phyloP scores from a whole-genome alignment of 2,888 invertebrate species.

The Leptopterna dolabrata region DNA sequence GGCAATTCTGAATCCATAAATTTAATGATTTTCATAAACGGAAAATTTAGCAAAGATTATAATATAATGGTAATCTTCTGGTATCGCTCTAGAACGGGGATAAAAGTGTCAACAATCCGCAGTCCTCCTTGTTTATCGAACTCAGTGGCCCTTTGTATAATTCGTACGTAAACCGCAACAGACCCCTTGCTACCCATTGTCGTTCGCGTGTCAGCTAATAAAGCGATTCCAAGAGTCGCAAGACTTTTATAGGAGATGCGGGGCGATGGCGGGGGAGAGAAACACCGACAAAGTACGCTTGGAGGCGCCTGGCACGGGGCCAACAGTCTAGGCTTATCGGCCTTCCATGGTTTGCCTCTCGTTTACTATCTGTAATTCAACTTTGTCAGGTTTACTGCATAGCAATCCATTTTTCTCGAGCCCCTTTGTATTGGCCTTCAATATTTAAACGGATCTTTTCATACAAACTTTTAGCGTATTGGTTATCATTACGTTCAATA shows the following conservation, averaged over 20 bases:
- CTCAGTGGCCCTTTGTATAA: too few relatives aligned
- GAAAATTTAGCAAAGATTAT: too few relatives aligned
- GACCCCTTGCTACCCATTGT: neutral
- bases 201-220: slow-evolving; percentile 40
- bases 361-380: slow-evolving; percentile 29
- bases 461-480: neutral
- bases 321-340: neutral
- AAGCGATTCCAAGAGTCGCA: slow-evolving; percentile 34
- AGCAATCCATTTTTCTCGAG: neutral
- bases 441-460: neutral
- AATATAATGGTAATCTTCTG: too few relatives aligned
- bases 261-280: neutral
- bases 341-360: neutral
- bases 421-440: neutral
- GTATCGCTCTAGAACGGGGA: too few relatives aligned
- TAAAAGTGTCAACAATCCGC: too few relatives aligned
- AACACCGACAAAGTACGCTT: neutral
- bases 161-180: too few relatives aligned
- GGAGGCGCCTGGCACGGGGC: slow-evolving; percentile 39
- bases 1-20: too few relatives aligned
- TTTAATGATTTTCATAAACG: too few relatives aligned
- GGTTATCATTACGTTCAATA: too few relatives aligned
- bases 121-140: too few relatives aligned
- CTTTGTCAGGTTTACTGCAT: slow-evolving; percentile 40
- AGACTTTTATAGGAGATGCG: neutral